These are phyloP conservation scores for Acanthoscelides obtectus DNA, from an alignment of 2,888 invertebrate genomes.

Conservation along the genomic window DNA sequence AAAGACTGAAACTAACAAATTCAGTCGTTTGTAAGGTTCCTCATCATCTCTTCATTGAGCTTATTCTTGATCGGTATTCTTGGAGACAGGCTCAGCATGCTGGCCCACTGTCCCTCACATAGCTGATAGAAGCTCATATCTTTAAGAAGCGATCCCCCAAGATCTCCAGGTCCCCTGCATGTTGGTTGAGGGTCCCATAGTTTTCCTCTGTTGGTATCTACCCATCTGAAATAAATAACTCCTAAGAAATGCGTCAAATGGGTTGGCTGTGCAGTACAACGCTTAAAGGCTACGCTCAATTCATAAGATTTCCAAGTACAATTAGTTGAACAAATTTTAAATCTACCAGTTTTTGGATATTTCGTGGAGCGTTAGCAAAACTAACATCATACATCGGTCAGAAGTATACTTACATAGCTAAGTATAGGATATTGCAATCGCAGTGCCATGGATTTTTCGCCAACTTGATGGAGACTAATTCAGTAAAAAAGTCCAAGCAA, in stretches of 20 bases:
- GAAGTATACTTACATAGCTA: slow-evolving; percentile 58
- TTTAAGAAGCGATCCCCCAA: slow-evolving; percentile 64
- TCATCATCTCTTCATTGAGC: slow-evolving; percentile 12
- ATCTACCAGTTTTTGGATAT: too few species aligned
- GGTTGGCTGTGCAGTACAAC: too few species aligned
- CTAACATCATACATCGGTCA: neutral
- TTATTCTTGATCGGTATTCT: slow-evolving; percentile 53
- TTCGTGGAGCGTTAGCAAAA: too few species aligned
- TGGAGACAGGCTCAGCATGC: slow-evolving; percentile 66
- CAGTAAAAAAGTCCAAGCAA: slow-evolving; percentile 59
- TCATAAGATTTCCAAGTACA: too few species aligned
- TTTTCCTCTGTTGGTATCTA: slow-evolving; percentile 60
- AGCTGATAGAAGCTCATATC: slow-evolving; percentile 68
- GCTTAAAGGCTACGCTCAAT: too few species aligned
- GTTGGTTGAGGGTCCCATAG: slow-evolving; percentile 67
- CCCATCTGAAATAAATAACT: slow-evolving; percentile 55
- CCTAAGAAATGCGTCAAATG: too few species aligned
- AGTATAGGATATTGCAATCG: slow-evolving; percentile 69
- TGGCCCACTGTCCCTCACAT: slow-evolving; percentile 75
- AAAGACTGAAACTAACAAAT: neutral
- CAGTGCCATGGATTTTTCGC: slow-evolving; percentile 80
- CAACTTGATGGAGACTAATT: slow-evolving; percentile 63
- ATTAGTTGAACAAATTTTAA: slow-evolving; percentile 3
- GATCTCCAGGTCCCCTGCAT: slow-evolving; percentile 67
- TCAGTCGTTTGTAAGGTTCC: slow-evolving; percentile 2